These are phyloP conservation scores for Setophaga coronata DNA, from an alignment of 2,113 vertebrate species.

Conservation along the genomic window DNA sequence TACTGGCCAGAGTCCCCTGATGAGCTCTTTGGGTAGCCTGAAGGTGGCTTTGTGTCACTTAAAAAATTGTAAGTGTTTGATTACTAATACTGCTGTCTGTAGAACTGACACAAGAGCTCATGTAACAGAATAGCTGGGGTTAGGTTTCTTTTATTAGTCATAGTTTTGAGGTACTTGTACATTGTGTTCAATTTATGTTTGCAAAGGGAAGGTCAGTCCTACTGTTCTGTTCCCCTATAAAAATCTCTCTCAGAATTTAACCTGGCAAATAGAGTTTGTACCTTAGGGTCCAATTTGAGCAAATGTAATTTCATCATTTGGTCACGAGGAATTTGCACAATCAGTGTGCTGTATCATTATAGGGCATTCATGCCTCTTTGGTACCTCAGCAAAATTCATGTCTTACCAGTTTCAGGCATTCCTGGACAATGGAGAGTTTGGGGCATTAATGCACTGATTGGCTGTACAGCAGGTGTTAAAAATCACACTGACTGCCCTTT, in stretches of 20 bases:
- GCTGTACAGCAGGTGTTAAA: not conserved
- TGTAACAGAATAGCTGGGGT: not conserved
- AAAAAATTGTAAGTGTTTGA: not conserved
- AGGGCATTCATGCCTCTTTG: not conserved
- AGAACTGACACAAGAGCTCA: not conserved
- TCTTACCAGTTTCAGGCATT: not conserved
- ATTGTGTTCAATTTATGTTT: not conserved
- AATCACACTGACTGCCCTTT: not conserved
- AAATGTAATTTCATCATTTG: not conserved
- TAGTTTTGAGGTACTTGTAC: not conserved
- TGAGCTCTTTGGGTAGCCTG: not conserved
- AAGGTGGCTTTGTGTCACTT: not conserved
- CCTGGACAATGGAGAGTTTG: not conserved
- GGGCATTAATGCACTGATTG: not conserved
- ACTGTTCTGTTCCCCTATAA: not conserved
- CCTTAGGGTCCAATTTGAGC: not conserved
- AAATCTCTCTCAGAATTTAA: not conserved
- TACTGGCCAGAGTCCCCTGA: not conserved
- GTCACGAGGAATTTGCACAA: not conserved
- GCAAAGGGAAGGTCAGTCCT: not conserved
- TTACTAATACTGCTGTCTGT: not conserved
- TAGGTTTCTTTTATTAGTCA: not conserved
- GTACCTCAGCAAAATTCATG: not conserved
- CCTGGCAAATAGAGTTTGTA: not conserved
- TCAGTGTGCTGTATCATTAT: not conserved